A percentile compares a stretch with the other conserved stretches of the same genome.
These are phyloP conservation scores for Enteromius radiatus DNA, from an alignment of 2,797 vertebrate genomes.

Conservation along the genomic window DNA sequence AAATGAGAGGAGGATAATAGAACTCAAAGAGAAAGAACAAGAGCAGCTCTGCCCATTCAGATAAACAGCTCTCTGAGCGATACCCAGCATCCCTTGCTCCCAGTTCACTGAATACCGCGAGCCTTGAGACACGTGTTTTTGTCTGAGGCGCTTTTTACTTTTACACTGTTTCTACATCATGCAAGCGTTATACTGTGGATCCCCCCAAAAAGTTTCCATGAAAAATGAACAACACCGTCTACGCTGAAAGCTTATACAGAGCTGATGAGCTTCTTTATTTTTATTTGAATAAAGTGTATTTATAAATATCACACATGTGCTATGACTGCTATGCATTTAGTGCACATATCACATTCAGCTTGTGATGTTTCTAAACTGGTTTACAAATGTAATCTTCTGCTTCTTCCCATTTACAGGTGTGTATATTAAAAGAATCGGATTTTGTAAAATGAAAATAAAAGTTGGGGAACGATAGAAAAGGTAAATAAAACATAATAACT, in stretches of 20 bases:
- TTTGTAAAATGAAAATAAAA: neutral
- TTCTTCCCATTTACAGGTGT: neutral
- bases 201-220: neutral
- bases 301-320: neutral
- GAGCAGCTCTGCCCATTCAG: conserved; percentile 57
- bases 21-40: conserved; percentile 54
- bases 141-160: neutral
- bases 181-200: neutral
- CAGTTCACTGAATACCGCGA: conserved; percentile 4
- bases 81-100: conserved; percentile 47
- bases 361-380: neutral
- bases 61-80: conserved; percentile 61
- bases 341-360: neutral
- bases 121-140: conserved; percentile 9
- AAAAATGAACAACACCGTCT: neutral
- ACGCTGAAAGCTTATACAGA: neutral
- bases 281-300: neutral
- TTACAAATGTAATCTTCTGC: neutral
- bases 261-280: neutral
- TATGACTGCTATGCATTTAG: neutral
- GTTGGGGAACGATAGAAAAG: neutral
- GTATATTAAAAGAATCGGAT: neutral
- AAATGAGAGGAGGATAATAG: conserved; percentile 59
- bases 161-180: conserved; percentile 4
- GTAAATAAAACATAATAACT: too few relatives aligned